These are phyloP conservation scores for Boleophthalmus pectinirostris DNA, from an alignment of 2,113 vertebrate species.

Conservation along the genomic window DNA sequence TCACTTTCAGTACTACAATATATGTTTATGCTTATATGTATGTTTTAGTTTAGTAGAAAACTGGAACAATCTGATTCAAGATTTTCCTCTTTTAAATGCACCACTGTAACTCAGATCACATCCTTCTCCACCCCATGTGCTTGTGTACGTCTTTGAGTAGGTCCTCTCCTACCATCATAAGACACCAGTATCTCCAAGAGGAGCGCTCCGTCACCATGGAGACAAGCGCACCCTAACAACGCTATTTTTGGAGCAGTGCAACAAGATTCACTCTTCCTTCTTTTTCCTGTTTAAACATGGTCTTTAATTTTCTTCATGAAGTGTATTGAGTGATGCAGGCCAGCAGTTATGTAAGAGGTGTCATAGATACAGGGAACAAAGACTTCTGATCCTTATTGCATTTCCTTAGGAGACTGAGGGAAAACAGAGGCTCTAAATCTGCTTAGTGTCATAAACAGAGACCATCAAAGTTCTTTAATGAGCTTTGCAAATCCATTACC, in stretches of 20 bases:
- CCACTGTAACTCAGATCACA: slow-evolving; percentile 8
- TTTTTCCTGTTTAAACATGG: slow-evolving; percentile 61
- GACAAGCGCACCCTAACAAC: slow-evolving; percentile 81
- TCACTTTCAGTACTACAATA: too few species aligned
- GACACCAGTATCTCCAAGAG: slow-evolving; percentile 73
- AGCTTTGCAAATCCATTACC: slow-evolving; percentile 14
- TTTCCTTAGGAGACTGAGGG: slow-evolving; percentile 49
- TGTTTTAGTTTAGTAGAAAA: too few species aligned
- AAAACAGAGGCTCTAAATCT: slow-evolving; percentile 50
- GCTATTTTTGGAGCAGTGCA: slow-evolving; percentile 80
- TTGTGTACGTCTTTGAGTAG: slow-evolving; percentile 41
- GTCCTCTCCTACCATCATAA: slow-evolving; percentile 73
- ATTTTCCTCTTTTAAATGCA: too few species aligned
- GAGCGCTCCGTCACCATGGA: slow-evolving; percentile 79
- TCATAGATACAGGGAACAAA: slow-evolving; percentile 7
- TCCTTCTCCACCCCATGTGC: slow-evolving; percentile 24
- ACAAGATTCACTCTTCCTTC: slow-evolving; percentile 72
- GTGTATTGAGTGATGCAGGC: slow-evolving; percentile 43
- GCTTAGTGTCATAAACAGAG: slow-evolving; percentile 38
- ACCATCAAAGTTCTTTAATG: slow-evolving; percentile 46
- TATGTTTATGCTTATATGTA: too few species aligned
- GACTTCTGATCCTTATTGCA: neutral
- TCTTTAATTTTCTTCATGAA: slow-evolving; percentile 67
- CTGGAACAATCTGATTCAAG: neutral
- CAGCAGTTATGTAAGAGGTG: slow-evolving; percentile 58